Percentiles rank a stretch among this genome's conserved stretches.
Conservation (phyloP, 2,113 vertebrate species). For the Indicator maculatus region DNA sequence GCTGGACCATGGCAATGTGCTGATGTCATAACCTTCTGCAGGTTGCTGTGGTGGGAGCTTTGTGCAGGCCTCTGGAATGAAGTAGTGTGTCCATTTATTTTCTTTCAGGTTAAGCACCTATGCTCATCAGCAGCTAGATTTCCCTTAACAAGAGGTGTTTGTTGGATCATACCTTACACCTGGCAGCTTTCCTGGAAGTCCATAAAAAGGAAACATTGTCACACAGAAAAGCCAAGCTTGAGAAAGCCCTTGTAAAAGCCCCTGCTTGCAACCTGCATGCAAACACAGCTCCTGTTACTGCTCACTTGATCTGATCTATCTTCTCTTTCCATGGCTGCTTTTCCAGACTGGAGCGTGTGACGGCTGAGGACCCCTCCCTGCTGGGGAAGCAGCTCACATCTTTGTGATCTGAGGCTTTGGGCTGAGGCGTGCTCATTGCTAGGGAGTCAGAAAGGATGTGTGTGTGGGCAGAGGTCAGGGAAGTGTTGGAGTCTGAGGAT, state of each 20-base stretch:
- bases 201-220: not conserved
- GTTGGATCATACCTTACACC: not conserved
- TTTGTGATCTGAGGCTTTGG: not conserved
- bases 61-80: not conserved
- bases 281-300: not conserved
- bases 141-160: not conserved
- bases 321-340: slow-evolving; percentile 2
- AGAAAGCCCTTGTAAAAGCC: not conserved
- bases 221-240: not conserved
- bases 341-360: fast-evolving
- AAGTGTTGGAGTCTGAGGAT: not conserved
- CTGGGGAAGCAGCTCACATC: not conserved
- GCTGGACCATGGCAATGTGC: not conserved
- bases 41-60: not conserved
- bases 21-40: not conserved
- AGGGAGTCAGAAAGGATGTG: fast-evolving
- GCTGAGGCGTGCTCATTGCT: not conserved
- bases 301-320: not conserved
- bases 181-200: slow-evolving; percentile 25
- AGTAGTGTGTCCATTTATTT: not conserved
- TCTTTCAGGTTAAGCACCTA: not conserved
- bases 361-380: not conserved
- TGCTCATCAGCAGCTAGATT: not conserved
- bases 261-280: slow-evolving; percentile 33
- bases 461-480: not conserved